Conservation (phyloP, 37 sponge, comb jelly and placozoan species). For the Cladorhizidae sp. region DNA sequence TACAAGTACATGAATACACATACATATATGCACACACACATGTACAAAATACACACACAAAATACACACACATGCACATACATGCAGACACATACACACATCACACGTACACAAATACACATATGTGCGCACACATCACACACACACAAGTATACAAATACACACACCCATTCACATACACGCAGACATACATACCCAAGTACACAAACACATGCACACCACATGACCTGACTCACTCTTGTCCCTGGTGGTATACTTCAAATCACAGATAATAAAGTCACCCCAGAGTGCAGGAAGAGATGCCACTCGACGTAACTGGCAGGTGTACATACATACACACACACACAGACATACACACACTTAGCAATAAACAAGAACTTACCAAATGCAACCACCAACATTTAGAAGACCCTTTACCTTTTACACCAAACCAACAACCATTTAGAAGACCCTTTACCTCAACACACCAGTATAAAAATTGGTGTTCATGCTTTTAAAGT, state of each 20-base stretch:
- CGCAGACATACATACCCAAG: neutral
- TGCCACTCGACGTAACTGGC: constrained; percentile 16
- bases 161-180: too few relatives aligned
- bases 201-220: too few relatives aligned
- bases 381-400: neutral
- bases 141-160: too few relatives aligned
- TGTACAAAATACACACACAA: too few relatives aligned
- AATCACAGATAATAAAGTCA: constrained; percentile 48
- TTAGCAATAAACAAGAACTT: neutral
- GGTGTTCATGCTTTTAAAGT: neutral
- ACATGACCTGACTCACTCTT: neutral
- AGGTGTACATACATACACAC: neutral
- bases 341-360: neutral
- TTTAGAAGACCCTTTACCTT: neutral
- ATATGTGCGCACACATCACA: too few relatives aligned
- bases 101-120: too few relatives aligned
- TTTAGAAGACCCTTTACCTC: neutral
- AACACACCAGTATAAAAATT: neutral
- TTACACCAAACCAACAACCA: neutral
- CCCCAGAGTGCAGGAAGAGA: constrained; percentile 65
- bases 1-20: too few relatives aligned
- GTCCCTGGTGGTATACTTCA: constrained; percentile 23
- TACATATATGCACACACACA: too few relatives aligned
- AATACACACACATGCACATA: too few relatives aligned
- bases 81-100: too few relatives aligned